Percentiles rank a stretch among this genome's conserved stretches.
These are phyloP conservation scores for Druon quercuslanigerum DNA, from an alignment of 1,140 invertebrate genomes.

Conservation along the genomic window DNA sequence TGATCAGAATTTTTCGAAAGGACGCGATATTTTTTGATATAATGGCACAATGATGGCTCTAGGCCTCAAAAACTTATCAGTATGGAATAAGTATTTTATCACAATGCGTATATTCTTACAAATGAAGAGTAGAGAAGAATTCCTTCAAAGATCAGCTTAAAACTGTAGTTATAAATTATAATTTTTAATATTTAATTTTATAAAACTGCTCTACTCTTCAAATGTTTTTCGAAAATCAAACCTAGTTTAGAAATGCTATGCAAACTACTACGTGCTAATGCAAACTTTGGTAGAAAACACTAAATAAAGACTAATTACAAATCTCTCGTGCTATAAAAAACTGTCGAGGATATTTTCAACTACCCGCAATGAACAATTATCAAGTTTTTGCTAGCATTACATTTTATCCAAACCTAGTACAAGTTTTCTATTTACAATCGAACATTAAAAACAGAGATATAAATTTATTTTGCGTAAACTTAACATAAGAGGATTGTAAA, in stretches of 20 bases:
- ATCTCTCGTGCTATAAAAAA: neutral
- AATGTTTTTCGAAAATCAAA: no score
- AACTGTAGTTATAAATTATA: no score
- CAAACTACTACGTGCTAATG: neutral
- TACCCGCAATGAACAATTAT: no score
- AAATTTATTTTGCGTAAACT: no score
- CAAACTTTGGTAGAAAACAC: conserved; percentile 5
- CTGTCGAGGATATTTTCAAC: neutral
- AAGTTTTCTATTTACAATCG: conserved; percentile 26
- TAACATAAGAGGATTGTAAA: conserved; percentile 35
- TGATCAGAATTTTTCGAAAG: neutral
- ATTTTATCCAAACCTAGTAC: conserved; percentile 24
- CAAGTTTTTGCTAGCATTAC: neutral
- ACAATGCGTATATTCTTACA: neutral
- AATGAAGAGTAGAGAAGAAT: neutral
- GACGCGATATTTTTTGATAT: neutral
- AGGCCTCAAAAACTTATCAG: neutral
- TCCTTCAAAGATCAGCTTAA: neutral
- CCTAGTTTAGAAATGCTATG: no score
- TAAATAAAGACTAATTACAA: conserved; percentile 4
- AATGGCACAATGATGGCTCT: neutral
- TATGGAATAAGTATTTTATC: neutral
- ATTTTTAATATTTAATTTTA: neutral
- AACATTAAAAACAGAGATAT: conserved; percentile 13
- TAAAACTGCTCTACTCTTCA: neutral